Conservation (phyloP, 2,113 vertebrate species). For the Macrotis lagotis region DNA sequence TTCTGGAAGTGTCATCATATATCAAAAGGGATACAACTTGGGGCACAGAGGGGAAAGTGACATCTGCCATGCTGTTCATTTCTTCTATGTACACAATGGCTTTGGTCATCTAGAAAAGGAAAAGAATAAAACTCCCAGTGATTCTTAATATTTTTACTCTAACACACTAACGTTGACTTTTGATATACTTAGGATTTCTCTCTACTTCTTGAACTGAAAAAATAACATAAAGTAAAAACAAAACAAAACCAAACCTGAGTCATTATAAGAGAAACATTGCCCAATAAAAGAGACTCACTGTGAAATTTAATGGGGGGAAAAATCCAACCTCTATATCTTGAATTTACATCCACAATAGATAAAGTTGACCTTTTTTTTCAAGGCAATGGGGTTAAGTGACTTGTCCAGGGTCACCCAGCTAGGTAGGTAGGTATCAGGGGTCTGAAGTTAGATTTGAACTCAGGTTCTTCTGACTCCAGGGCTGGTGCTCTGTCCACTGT, state of each 20-base stretch:
- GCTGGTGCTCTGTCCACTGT: no score
- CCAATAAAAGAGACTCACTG: not conserved
- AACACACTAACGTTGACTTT: not conserved
- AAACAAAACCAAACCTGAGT: no score
- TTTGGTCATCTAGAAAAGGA: constrained; percentile 88
- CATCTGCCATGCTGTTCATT: constrained; percentile 93
- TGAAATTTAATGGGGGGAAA: not conserved
- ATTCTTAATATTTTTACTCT: not conserved
- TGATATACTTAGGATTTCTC: not conserved
- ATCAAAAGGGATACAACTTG: constrained; percentile 91
- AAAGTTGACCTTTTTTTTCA: no score
- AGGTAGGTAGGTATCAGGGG: no score
- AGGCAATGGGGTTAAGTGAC: no score
- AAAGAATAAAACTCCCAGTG: not conserved
- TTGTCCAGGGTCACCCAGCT: no score
- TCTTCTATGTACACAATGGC: constrained; percentile 96
- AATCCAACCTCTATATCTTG: no score
- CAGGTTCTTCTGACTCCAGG: no score
- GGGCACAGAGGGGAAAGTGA: constrained; percentile 95
- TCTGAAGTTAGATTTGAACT: no score
- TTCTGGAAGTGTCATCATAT: constrained; percentile 87
- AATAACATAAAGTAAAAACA: not conserved
- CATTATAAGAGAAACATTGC: not conserved
- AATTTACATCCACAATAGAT: no score
- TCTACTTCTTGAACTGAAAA: constrained; percentile 6